Evolutionary conservation across 2,888 invertebrate species (phyloP), one percentile per base, ranked within the genome.

Genomic region (Dolichomitus sp.): DNA sequence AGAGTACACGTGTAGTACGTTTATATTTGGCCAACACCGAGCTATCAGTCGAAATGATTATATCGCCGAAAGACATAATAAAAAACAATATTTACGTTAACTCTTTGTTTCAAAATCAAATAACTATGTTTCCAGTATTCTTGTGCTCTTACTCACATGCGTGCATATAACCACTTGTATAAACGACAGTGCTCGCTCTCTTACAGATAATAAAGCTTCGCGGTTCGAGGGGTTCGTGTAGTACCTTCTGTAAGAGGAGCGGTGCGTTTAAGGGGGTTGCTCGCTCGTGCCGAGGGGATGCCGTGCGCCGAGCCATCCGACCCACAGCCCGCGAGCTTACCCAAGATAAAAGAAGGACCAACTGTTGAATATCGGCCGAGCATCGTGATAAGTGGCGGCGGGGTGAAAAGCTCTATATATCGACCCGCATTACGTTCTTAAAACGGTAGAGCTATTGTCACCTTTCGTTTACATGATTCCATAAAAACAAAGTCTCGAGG

Each of bases 291-390:
- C 65, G 80, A 75, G 70, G 68, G 73, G 85, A 57, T 70, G 61
- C 42, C 77, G 57, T 48, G 54, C 52, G 68, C 42, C 57, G 27
- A 50, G 30, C 66, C 48, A 30, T 48, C 33, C 48, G 19, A 45
- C 69, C 52, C 54, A 30, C 48, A 40, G 42, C 68, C 30, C 69
- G 50, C 72, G 87, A 87, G 90, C 91, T 90, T 83, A 86, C 87
- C 86, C 88, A 89, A 93, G 93, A 93, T 93, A 93, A 93, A 93
- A 93, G 92, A 93, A 93, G 88, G 92, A 91, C 93, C 93, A 93
- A 93, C 93, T 93, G 93, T 93, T 93, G 93, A 93, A 92, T 91
- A 91, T 91, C 91, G 90, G 87, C 88, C 87, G 86, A 76, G 85
- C 66, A 77, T 14, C 68, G 84, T 88, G 89, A 89, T 90, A 89